Conservation (phyloP, 2,797 vertebrate genomes). For the Glossophaga mutica region DNA sequence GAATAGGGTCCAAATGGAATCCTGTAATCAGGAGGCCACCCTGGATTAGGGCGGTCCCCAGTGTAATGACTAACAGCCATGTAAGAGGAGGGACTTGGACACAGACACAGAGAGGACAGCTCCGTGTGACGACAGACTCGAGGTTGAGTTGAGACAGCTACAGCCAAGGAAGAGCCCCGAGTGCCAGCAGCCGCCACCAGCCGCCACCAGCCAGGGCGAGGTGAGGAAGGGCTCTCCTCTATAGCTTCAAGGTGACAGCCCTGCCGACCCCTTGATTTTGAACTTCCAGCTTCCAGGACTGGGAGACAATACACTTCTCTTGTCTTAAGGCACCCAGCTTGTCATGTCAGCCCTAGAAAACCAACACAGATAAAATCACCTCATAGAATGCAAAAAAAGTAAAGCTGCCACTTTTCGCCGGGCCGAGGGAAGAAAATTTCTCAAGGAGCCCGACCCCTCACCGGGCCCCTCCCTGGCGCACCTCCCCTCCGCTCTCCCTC, state of each 20-base stretch:
- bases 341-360: neutral
- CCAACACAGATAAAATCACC: neutral
- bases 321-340: neutral
- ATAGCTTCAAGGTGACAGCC: neutral
- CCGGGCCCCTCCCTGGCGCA: neutral
- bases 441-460: neutral
- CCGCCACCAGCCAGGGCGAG: neutral
- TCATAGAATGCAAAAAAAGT: neutral
- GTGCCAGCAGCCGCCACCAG: accelerated
- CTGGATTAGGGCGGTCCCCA: too few relatives aligned
- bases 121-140: neutral
- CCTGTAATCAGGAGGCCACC: neutral
- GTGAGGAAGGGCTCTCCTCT: neutral
- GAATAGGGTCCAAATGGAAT: neutral
- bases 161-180: accelerated
- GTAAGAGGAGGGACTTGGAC: neutral
- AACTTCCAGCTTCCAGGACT: neutral
- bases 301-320: neutral
- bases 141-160: neutral
- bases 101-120: neutral
- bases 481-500: neutral
- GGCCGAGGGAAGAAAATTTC: neutral
- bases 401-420: neutral
- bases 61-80: neutral
- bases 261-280: neutral